Conservation (phyloP, 2,888 invertebrate genomes). For the Calliphora vomitoria region DNA sequence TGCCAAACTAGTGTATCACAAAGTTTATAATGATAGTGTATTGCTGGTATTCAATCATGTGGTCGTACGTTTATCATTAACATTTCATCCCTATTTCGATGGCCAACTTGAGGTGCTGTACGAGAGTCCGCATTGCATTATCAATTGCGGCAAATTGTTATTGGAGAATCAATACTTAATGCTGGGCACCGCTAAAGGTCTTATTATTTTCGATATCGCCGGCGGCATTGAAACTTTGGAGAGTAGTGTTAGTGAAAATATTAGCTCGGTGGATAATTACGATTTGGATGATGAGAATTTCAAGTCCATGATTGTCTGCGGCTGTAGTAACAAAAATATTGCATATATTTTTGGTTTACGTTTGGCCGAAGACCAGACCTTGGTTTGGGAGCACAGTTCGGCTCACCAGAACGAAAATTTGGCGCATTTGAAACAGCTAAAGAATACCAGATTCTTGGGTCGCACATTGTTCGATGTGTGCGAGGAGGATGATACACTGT, state of each 20-base stretch:
- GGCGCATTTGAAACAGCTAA: conserved; percentile 78
- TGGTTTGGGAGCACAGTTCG: conserved; percentile 80
- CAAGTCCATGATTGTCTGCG: conserved; percentile 83
- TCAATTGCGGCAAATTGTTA: conserved; percentile 81
- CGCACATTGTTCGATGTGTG: conserved; percentile 78
- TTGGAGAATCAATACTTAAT: conserved; percentile 80
- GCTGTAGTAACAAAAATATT: conserved; percentile 78
- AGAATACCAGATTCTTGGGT: conserved; percentile 80
- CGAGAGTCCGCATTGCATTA: conserved; percentile 69
- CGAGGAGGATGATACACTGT: conserved; percentile 75
- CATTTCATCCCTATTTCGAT: conserved; percentile 64
- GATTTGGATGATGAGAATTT: conserved; percentile 78
- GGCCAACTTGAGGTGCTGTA: conserved; percentile 76
- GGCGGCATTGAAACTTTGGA: conserved; percentile 78
- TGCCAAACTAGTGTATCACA: conserved; percentile 72
- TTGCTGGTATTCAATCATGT: conserved; percentile 74
- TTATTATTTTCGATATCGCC: conserved; percentile 80
- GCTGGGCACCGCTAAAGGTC: conserved; percentile 82
- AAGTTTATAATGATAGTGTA: conserved; percentile 65
- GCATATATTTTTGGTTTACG: conserved; percentile 82
- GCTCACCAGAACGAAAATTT: conserved; percentile 70
- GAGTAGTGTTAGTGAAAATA: conserved; percentile 81
- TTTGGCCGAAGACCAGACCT: conserved; percentile 69
- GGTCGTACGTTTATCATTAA: conserved; percentile 67
- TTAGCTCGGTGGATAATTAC: conserved; percentile 81